Conservation (phyloP, 37 sponge, comb jelly and placozoan species). For the Oopsacas minuta region DNA sequence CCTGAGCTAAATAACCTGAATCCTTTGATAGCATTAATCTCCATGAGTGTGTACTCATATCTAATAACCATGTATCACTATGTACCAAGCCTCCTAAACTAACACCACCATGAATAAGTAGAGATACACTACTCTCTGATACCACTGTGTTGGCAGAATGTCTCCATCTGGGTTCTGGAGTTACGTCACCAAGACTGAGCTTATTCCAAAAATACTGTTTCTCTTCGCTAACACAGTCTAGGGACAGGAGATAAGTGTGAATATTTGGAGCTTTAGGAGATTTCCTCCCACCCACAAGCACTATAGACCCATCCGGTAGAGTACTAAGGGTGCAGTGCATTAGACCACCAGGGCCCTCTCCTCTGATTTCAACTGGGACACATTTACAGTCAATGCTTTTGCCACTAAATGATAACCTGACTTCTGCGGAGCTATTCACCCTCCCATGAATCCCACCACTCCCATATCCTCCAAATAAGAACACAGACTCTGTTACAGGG, state of each 20-base stretch:
- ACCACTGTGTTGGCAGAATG: slow-evolving; percentile 18
- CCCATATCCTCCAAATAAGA: not conserved
- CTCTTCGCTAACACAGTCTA: not conserved
- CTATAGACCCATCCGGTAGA: not conserved
- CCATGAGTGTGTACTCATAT: not conserved
- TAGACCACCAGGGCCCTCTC: not conserved
- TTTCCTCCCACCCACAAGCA: slow-evolving; percentile 21
- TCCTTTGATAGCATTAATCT: not conserved
- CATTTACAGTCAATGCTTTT: not conserved
- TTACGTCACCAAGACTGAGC: not conserved
- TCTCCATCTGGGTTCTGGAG: slow-evolving; percentile 22
- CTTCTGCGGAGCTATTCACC: not conserved
- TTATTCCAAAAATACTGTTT: not conserved
- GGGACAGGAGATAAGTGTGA: not conserved
- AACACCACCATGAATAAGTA: slow-evolving; percentile 21
- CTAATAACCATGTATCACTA: slow-evolving; percentile 7
- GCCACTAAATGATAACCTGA: not conserved
- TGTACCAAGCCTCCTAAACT: not conserved
- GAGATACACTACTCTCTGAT: not conserved
- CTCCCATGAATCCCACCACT: not conserved
- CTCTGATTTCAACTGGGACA: not conserved
- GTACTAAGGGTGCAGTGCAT: slow-evolving; percentile 18
- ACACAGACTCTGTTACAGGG: not conserved
- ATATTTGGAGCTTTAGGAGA: slow-evolving; percentile 18
- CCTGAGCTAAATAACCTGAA: not conserved